Conservation (phyloP, 35 echinoderm and acorn worm genomes). For the Patiria miniata region DNA sequence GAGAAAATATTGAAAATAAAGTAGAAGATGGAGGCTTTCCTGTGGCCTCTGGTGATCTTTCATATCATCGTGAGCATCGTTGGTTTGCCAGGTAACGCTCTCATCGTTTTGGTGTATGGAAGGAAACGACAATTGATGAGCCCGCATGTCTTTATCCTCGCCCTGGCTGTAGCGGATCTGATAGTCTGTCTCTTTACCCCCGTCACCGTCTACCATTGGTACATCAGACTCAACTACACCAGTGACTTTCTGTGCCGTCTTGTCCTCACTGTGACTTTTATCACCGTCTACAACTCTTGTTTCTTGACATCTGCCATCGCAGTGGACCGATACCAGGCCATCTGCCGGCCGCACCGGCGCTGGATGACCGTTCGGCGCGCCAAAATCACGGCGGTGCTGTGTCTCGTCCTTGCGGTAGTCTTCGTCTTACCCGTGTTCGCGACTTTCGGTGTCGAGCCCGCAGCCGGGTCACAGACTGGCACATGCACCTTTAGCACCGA, state of each 20-base stretch:
- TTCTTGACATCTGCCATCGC: slow-evolving; percentile 42
- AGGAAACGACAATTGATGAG: slow-evolving; percentile 38
- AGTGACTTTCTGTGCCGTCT: slow-evolving; percentile 40
- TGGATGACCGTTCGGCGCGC: slow-evolving; percentile 27
- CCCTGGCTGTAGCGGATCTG: slow-evolving; percentile 46
- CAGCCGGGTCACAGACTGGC: too few relatives aligned
- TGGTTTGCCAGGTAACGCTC: slow-evolving; percentile 30
- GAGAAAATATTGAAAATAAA: too few relatives aligned
- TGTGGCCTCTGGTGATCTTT: neutral
- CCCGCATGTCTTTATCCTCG: slow-evolving; percentile 58
- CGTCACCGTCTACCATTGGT: neutral
- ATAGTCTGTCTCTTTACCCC: slow-evolving; percentile 27
- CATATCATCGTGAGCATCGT: slow-evolving; percentile 10
- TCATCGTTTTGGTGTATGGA: slow-evolving; percentile 44
- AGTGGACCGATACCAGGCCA: slow-evolving; percentile 45
- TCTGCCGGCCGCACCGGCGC: slow-evolving; percentile 48
- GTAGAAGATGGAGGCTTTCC: neutral
- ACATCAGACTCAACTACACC: neutral
- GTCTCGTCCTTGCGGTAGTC: slow-evolving; percentile 5
- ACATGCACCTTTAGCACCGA: too few relatives aligned
- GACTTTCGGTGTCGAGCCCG: neutral
- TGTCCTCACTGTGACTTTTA: neutral
- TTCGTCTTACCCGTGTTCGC: slow-evolving; percentile 4
- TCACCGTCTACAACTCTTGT: slow-evolving; percentile 6
- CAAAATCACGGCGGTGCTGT: slow-evolving; percentile 6